Evolutionary conservation across 2,888 invertebrate species (phyloP).

Genomic region (Lycocerus yunnanus): DNA sequence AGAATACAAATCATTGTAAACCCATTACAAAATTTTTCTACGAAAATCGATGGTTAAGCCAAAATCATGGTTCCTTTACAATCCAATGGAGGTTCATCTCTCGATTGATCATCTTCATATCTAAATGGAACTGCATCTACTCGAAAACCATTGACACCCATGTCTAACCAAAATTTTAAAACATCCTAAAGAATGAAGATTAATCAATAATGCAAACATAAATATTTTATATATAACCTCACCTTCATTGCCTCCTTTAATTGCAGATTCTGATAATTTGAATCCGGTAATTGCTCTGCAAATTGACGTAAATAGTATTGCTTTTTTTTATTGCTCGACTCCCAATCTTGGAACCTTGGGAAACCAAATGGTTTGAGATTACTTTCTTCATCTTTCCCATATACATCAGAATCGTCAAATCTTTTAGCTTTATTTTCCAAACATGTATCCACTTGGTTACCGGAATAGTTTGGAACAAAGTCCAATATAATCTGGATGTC

Average conservation of each 20-base stretch:
- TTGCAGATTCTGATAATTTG: constrained; percentile 75
- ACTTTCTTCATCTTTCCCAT: constrained; percentile 65
- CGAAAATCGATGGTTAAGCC: too few species aligned
- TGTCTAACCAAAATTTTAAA: constrained; percentile 78
- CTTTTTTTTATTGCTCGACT: constrained; percentile 25
- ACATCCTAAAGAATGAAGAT: constrained; percentile 58
- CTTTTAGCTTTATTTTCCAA: constrained; percentile 64
- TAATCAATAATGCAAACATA: background rate
- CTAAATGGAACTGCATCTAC: constrained; percentile 71
- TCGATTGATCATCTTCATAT: constrained; percentile 52
- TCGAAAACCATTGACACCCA: constrained; percentile 86
- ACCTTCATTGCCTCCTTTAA: constrained; percentile 70
- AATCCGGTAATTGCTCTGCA: constrained; percentile 73
- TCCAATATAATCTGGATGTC: constrained; percentile 59
- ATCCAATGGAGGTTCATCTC: constrained; percentile 54
- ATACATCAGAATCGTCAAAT: constrained; percentile 77
- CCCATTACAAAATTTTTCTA: too few species aligned
- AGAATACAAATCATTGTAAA: too few species aligned
- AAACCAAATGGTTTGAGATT: constrained; percentile 76
- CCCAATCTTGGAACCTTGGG: constrained; percentile 47
- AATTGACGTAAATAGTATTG: constrained; percentile 84
- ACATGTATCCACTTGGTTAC: constrained; percentile 84
- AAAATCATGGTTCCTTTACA: too few species aligned
- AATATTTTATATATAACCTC: constrained; percentile 1
- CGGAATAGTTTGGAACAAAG: constrained; percentile 66